Evolutionary conservation across 1,140 invertebrate genomes (phyloP).

Genomic region (Meloidogyne exigua): DNA sequence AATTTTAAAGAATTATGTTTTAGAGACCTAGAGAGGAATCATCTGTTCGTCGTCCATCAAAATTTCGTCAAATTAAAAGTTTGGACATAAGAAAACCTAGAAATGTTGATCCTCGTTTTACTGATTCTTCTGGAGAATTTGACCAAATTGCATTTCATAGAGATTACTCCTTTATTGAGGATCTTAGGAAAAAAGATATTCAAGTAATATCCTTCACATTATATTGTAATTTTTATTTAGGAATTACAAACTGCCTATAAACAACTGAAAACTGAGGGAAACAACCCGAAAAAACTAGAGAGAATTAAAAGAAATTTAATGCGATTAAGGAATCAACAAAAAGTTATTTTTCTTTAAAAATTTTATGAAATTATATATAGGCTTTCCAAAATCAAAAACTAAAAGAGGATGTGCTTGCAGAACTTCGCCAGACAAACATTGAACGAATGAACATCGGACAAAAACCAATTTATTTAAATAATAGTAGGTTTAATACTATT

Average conservation of each 20-base stretch:
- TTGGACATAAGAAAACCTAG: constrained; percentile 15
- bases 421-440: constrained; percentile 29
- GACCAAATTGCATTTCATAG: constrained; percentile 30
- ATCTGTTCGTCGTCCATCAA: constrained; percentile 26
- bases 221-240: constrained; percentile 20
- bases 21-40: constrained; percentile 26
- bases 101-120: constrained; percentile 33
- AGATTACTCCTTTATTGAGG: constrained; percentile 35
- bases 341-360: not conserved
- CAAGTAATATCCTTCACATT: constrained; percentile 16
- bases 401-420: constrained; percentile 16
- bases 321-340: constrained; percentile 30
- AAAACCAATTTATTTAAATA: constrained; percentile 32
- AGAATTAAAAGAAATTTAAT: constrained; percentile 31
- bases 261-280: constrained; percentile 18
- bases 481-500: constrained; percentile 17
- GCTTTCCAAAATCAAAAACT: constrained; percentile 12
- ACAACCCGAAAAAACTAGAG: constrained; percentile 12
- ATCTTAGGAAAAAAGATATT: constrained; percentile 27
- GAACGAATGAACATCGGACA: constrained; percentile 36
- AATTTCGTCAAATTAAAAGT: constrained; percentile 19
- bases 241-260: constrained; percentile 30
- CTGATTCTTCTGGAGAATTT: constrained; percentile 25
- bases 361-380: not conserved
- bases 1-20: too few relatives aligned